These are phyloP conservation scores for Myotis brandtii DNA, from an alignment of 2,113 vertebrate species.

Conservation along the genomic window DNA sequence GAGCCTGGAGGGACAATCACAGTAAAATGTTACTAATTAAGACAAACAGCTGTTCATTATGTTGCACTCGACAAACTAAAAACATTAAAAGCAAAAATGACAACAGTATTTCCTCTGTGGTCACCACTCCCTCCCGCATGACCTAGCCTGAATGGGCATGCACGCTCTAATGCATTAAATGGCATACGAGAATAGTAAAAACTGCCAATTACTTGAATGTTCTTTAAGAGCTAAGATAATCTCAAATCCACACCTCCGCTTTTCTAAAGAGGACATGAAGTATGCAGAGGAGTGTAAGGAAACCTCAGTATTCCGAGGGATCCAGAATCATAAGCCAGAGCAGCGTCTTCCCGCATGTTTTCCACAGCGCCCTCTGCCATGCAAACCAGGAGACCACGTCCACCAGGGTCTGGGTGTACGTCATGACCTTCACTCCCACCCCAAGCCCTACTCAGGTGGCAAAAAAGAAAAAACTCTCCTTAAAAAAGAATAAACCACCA, in stretches of 20 bases:
- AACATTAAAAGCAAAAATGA: neutral
- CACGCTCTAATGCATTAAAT: neutral
- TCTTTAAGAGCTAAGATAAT: neutral
- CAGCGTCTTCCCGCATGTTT: neutral
- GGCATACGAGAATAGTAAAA: neutral
- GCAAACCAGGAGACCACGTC: neutral
- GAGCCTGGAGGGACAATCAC: conserved; percentile 87
- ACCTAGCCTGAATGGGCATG: neutral
- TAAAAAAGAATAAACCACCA: neutral
- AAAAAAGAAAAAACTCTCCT: neutral
- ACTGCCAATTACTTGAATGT: neutral
- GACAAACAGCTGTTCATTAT: neutral
- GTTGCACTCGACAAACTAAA: neutral
- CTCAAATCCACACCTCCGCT: neutral
- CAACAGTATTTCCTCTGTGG: neutral
- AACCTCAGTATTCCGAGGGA: neutral
- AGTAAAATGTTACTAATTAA: neutral
- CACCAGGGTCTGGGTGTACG: fast-evolving
- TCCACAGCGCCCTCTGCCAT: neutral
- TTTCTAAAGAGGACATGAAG: neutral
- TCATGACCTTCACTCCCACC: neutral
- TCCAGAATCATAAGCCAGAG: neutral
- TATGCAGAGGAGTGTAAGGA: neutral
- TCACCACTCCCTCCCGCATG: neutral
- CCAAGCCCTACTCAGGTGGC: neutral